These are phyloP conservation scores for Idaea straminata DNA, from an alignment of 2,888 invertebrate species.

Conservation along the genomic window DNA sequence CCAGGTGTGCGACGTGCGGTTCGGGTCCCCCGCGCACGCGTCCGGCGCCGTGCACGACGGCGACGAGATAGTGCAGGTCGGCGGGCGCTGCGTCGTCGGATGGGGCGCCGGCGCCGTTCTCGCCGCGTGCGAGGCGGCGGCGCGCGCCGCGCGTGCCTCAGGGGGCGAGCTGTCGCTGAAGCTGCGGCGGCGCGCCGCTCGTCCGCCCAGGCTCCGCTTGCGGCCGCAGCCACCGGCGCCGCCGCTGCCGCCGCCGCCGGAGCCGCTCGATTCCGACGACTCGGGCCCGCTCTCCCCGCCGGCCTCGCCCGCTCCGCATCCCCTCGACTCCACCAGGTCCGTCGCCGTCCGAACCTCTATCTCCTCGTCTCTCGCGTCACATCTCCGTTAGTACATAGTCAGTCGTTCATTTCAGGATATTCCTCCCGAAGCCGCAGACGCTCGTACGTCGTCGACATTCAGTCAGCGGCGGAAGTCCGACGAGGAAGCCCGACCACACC, in stretches of 20 bases:
- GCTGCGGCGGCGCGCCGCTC: conserved; percentile 43
- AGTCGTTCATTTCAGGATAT: conserved; percentile 70
- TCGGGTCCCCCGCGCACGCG: conserved; percentile 94
- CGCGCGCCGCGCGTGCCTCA: conserved; percentile 22
- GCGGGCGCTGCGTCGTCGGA: conserved; percentile 56
- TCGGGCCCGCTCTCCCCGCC: conserved; percentile 70
- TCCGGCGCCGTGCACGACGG: conserved; percentile 96
- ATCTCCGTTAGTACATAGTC: not conserved
- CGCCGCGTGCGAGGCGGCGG: conserved; percentile 33
- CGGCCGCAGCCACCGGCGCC: conserved; percentile 16
- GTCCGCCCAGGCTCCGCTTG: conserved; percentile 31
- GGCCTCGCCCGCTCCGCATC: conserved; percentile 60
- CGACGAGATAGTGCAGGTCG: conserved; percentile 94
- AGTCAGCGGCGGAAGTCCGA: conserved; percentile 90
- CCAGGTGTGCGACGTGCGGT: conserved; percentile 93
- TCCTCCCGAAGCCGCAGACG: conserved; percentile 87
- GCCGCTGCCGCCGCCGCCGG: conserved; percentile 20
- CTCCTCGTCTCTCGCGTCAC: not conserved
- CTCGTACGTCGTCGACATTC: conserved; percentile 85
- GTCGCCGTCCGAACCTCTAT: not conserved
- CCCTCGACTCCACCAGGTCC: conserved; percentile 52
- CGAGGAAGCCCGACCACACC: conserved; percentile 80
- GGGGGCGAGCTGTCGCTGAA: conserved; percentile 42
- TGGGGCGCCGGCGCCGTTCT: conserved; percentile 49
- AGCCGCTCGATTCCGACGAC: conserved; percentile 50